Conservation (phyloP, 2,797 vertebrate species). For the Prionace glauca region DNA sequence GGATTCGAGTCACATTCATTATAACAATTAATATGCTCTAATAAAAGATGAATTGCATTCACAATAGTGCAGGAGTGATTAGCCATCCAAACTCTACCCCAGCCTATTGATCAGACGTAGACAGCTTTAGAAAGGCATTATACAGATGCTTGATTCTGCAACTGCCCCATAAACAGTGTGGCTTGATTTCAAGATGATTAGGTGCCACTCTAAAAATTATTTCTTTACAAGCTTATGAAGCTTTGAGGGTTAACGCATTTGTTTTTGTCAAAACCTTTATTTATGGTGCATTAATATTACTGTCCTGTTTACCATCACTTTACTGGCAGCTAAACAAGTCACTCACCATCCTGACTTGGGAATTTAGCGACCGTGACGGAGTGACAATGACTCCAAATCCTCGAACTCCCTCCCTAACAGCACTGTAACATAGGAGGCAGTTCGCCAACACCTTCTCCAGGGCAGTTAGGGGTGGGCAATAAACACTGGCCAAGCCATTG, state of each 20-base stretch:
- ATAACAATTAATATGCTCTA: background rate
- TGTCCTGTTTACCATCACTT: background rate
- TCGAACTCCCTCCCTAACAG: no score
- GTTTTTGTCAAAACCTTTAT: background rate
- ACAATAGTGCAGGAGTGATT: background rate
- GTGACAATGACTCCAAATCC: no score
- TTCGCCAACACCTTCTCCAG: no score
- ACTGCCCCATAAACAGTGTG: background rate
- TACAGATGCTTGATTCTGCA: background rate
- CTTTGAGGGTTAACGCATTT: background rate
- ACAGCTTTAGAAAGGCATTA: background rate
- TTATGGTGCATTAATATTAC: background rate
- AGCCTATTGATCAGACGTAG: background rate
- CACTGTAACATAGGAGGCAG: no score
- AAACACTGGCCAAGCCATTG: no score
- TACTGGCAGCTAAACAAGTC: background rate
- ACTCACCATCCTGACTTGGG: no score
- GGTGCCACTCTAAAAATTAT: background rate
- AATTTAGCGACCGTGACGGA: no score
- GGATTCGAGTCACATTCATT: background rate
- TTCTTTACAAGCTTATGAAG: background rate
- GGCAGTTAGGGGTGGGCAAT: no score
- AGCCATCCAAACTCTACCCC: background rate
- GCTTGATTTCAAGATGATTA: background rate
- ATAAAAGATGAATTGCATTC: background rate